A percentile compares a stretch with the other conserved stretches of the same genome.
Conservation (phyloP, 2,113 vertebrate species). For the Thinocorus orbignyianus region DNA sequence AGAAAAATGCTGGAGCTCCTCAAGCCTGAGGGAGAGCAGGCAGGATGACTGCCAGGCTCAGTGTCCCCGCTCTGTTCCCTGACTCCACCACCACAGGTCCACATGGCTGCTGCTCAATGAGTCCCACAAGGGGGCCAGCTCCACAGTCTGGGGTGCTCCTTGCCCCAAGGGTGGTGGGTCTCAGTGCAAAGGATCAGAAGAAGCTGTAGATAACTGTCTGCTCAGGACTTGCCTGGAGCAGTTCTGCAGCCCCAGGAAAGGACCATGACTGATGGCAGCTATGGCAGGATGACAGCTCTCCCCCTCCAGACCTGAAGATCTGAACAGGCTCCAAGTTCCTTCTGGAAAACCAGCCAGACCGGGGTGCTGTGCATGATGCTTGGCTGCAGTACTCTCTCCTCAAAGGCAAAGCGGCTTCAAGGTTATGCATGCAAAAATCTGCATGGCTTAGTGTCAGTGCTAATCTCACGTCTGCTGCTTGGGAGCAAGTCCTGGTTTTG, state of each 20-base stretch:
- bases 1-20: not conserved
- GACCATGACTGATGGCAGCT: fast-evolving
- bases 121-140: not conserved
- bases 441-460: fast-evolving
- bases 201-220: fast-evolving
- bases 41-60: not conserved
- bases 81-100: fast-evolving
- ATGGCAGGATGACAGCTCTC: not conserved
- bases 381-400: not conserved
- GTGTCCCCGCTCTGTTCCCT: not conserved
- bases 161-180: fast-evolving
- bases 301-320: not conserved
- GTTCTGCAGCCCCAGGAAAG: not conserved
- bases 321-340: not conserved
- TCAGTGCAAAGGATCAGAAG: not conserved
- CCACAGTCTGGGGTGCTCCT: not conserved
- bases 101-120: not conserved
- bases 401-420: not conserved
- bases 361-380: fast-evolving
- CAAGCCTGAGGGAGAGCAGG: not conserved
- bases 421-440: not conserved
- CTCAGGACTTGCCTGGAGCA: fast-evolving
- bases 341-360: not conserved
- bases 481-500: not conserved
- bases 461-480: not conserved